Evolutionary conservation across 2,888 invertebrate species (phyloP).

Genomic region (Xanthia icteritia): DNA sequence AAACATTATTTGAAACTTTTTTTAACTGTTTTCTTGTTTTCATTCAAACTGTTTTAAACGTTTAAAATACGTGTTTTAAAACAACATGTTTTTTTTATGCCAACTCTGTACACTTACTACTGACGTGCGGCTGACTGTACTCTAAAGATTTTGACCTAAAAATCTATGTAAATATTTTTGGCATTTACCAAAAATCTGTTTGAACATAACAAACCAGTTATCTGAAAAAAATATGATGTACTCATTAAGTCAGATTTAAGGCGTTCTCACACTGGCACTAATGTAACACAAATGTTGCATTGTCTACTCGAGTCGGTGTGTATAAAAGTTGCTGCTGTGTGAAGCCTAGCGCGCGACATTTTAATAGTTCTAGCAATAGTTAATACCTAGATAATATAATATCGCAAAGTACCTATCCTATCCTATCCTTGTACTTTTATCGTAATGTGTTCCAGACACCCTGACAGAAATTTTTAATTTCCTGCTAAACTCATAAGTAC

Average conservation of each 20-base stretch:
- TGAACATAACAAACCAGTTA: not conserved
- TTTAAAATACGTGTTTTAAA: too few relatives aligned
- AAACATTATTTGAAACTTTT: too few relatives aligned
- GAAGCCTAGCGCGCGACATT: constrained; percentile 13
- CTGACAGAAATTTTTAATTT: not conserved
- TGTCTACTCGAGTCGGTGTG: not conserved
- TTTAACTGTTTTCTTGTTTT: too few relatives aligned
- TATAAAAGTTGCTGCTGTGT: not conserved
- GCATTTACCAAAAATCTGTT: not conserved
- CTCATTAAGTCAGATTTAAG: not conserved
- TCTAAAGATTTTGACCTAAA: not conserved
- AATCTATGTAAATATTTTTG: not conserved
- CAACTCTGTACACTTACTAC: not conserved
- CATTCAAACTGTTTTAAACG: too few relatives aligned
- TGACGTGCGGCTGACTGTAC: not conserved
- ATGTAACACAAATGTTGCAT: not conserved
- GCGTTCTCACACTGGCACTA: not conserved
- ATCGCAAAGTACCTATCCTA: not conserved
- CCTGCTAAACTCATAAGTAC: not conserved
- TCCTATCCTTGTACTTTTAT: not conserved
- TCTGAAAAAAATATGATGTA: not conserved
- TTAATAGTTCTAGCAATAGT: not conserved
- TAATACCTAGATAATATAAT: not conserved
- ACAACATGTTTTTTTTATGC: too few relatives aligned
- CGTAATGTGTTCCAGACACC: not conserved